These are phyloP conservation scores for Calypte anna DNA, from an alignment of 2,113 vertebrate species.

Conservation along the genomic window DNA sequence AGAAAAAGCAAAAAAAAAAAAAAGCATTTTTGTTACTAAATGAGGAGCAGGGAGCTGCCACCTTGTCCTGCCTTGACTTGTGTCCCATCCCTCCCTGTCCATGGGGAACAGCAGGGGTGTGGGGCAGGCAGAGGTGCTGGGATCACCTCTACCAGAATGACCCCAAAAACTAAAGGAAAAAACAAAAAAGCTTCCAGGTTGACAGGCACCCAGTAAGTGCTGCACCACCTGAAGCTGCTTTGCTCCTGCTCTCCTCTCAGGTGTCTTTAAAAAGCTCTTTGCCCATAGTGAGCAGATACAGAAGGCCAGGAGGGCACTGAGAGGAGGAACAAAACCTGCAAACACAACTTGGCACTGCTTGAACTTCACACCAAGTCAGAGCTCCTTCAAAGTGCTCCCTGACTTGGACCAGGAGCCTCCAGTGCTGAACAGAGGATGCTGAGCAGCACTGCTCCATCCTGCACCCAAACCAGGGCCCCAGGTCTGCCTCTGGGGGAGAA, in stretches of 20 bases:
- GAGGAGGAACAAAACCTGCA: background rate
- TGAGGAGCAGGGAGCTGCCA: background rate
- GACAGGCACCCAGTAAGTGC: background rate
- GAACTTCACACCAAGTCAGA: background rate
- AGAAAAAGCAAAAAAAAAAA: background rate
- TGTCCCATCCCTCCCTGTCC: background rate
- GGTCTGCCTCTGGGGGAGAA: background rate
- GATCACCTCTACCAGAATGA: background rate
- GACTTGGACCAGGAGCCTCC: background rate
- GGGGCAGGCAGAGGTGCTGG: background rate
- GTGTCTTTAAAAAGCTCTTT: background rate
- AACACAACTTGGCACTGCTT: background rate
- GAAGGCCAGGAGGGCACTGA: background rate
- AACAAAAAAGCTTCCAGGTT: background rate
- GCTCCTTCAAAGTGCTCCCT: background rate
- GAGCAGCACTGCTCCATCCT: background rate
- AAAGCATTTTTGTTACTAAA: background rate
- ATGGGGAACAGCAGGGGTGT: background rate
- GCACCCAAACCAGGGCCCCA: background rate
- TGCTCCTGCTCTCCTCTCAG: background rate
- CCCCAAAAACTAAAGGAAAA: background rate
- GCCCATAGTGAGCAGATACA: background rate
- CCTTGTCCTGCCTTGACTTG: background rate
- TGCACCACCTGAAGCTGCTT: background rate
- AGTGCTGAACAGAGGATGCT: background rate